These are phyloP conservation scores for Heliconius ismenius DNA, from an alignment of 2,888 invertebrate genomes.

Conservation along the genomic window DNA sequence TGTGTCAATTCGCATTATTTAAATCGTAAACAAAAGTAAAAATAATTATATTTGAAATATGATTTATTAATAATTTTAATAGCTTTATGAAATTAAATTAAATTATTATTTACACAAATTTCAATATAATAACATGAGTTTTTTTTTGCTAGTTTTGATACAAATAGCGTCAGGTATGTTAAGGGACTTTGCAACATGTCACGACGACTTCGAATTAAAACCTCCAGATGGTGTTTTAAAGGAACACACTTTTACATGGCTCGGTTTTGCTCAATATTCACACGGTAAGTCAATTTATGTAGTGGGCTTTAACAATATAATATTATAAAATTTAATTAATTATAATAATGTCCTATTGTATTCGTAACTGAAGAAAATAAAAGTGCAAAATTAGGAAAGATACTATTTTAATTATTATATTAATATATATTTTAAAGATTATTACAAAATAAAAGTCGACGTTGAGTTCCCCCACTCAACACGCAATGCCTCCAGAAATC, in stretches of 20 bases:
- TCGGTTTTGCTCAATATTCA: conserved; percentile 67
- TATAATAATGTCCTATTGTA: not conserved
- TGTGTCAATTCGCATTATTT: not conserved
- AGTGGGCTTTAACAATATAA: not conserved
- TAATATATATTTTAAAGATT: not conserved
- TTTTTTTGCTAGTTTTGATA: conserved; percentile 22
- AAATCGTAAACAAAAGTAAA: not conserved
- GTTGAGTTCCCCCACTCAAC: too few species aligned
- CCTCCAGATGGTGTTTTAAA: conserved; percentile 67
- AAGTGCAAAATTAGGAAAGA: not conserved
- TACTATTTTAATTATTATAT: not conserved
- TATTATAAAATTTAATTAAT: too few species aligned
- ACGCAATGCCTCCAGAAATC: too few species aligned
- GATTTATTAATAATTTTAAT: too few species aligned
- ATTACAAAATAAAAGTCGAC: not conserved
- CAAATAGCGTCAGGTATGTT: conserved; percentile 36
- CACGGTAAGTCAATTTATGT: conserved; percentile 56
- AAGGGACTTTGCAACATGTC: conserved; percentile 63
- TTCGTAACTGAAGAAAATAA: not conserved
- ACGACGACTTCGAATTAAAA: conserved; percentile 64
- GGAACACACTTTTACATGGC: conserved; percentile 66
- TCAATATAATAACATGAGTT: not conserved
- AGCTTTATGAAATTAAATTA: too few species aligned
- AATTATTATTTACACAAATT: too few species aligned
- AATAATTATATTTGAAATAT: not conserved